Evolutionary conservation across 2,797 vertebrate genomes (phyloP), one percentile per base, ranked within the genome.

Genomic region (Halcyon chelicuti): DNA sequence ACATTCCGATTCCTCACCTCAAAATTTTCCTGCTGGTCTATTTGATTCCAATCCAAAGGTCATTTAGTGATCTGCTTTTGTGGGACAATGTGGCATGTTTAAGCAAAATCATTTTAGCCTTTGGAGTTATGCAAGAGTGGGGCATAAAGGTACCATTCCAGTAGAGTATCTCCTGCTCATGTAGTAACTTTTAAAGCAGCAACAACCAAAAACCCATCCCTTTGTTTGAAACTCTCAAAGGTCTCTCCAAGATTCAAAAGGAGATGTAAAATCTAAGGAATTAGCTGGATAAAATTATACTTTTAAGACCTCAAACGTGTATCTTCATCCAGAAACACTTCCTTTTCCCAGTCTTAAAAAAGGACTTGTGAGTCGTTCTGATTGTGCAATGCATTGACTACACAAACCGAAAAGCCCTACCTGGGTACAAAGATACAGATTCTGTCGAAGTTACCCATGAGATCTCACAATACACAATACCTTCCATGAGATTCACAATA

Each of bases 311-410:
- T 80, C 65, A 49, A 71, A 71, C 12, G 10, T 39, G 28, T 44
- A 23, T 72, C 68, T 77, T 77, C 19, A 49, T 51, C 12, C 54
- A 91, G 70, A 86, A 83, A 72, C 49, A 65, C 61, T 68, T 88
- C 20, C 72, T 72, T 93, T 81, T 93, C 85, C 90, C 77, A 78
- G 87, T 68, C 68, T 79, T 46, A 55, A 46, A 70, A 71, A 88
- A 9, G 9, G 52, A 68, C 58, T 68, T 40, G 54, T 75, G 85
- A 86, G 68, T 54, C 0, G 6, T 49, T 18, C 37, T 6, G 57
- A 75, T 42, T 74, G 55, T 75, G 58, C 47, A 90, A 81, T 2
- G 37, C 35, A 74, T 7, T 17, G 39, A 52, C 62, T 68, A 28
- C 3, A 16, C 74, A 80, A 74, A 80, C 8, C 31, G 31, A 25